These are phyloP conservation scores for Hucho hucho DNA, from an alignment of 2,113 vertebrate species.

Conservation along the genomic window DNA sequence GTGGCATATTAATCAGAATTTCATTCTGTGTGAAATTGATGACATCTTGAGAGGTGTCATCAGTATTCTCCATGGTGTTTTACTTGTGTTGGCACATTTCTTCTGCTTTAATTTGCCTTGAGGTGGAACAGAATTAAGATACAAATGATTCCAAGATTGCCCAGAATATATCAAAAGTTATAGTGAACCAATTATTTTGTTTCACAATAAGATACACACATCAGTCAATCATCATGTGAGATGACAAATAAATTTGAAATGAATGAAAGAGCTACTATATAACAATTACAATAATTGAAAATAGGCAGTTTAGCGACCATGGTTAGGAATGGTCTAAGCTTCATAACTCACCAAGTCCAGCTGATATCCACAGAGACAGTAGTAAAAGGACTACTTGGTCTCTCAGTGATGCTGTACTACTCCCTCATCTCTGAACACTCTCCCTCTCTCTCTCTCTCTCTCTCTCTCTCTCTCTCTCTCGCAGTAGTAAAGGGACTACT, in stretches of 20 bases:
- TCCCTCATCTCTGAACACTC: not conserved
- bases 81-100: constrained; percentile 8
- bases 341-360: constrained; percentile 30
- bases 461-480: constrained; percentile 9
- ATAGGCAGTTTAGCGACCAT: constrained; percentile 52
- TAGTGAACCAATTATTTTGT: not conserved
- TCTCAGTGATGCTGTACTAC: constrained; percentile 23
- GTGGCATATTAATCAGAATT: constrained; percentile 74
- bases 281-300: not conserved
- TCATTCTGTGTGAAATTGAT: constrained; percentile 40
- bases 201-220: not conserved
- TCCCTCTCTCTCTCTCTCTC: constrained; percentile 25
- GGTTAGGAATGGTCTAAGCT: constrained; percentile 4
- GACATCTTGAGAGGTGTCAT: constrained; percentile 32
- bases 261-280: not conserved
- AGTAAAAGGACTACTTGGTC: constrained; percentile 17
- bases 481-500: constrained; percentile 17
- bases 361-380: constrained; percentile 32
- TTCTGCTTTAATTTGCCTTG: not conserved
- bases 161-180: not conserved
- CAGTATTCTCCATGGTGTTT: constrained; percentile 61
- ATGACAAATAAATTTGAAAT: not conserved
- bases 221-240: not conserved
- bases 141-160: not conserved
- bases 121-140: constrained; percentile 4